Conservation (phyloP, 2,113 vertebrate genomes). For the Hippocampus mohnikei region DNA sequence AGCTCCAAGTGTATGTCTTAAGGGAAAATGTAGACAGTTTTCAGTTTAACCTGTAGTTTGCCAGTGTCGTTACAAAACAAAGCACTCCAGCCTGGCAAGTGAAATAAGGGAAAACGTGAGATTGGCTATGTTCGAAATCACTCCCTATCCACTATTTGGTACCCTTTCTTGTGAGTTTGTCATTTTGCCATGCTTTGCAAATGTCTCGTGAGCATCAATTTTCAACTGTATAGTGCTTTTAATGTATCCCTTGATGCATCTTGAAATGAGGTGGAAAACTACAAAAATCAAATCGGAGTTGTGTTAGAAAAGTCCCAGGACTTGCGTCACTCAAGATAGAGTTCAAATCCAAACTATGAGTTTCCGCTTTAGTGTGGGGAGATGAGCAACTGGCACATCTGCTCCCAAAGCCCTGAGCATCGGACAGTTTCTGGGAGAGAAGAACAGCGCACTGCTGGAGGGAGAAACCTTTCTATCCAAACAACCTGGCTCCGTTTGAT, state of each 20-base stretch:
- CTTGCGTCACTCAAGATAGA: not conserved
- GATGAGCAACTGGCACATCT: too few relatives aligned
- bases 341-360: not conserved
- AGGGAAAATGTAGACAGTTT: constrained; percentile 84
- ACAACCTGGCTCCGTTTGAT: too few relatives aligned
- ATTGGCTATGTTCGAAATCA: constrained; percentile 3
- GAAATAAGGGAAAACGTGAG: constrained; percentile 25
- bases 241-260: not conserved
- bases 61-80: constrained; percentile 46
- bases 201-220: not conserved
- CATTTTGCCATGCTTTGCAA: not conserved
- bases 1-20: constrained; percentile 90
- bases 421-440: too few relatives aligned
- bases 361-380: not conserved
- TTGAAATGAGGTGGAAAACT: not conserved
- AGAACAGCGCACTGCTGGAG: too few relatives aligned
- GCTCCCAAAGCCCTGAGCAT: too few relatives aligned
- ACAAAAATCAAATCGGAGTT: too few relatives aligned
- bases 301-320: not conserved
- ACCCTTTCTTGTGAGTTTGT: not conserved
- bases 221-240: not conserved
- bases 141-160: not conserved
- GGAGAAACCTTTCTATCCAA: too few relatives aligned
- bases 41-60: constrained; percentile 81
- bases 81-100: constrained; percentile 35